phyloP scores from a whole-genome alignment of 2,888 invertebrate genomes.

The Drosophila acutilabella region DNA sequence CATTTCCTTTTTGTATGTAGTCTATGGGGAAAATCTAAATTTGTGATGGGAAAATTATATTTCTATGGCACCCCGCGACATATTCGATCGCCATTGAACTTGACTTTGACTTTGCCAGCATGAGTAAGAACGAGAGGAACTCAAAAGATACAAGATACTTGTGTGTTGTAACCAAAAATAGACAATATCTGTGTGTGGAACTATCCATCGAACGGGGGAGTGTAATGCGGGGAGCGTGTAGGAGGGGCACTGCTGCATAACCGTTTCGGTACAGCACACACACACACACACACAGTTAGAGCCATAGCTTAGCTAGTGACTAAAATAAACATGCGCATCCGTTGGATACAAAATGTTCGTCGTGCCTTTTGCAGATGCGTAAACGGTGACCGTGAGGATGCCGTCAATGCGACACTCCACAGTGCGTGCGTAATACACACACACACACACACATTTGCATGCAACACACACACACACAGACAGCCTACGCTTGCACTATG shows the following conservation, averaged over 20 bases:
- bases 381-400: constrained; percentile 72
- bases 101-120: constrained; percentile 66
- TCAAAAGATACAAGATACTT: constrained; percentile 17
- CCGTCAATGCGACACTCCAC: constrained; percentile 54
- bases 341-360: constrained; percentile 60
- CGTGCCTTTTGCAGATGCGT: constrained; percentile 45
- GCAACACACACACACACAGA: constrained; percentile 2
- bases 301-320: constrained; percentile 43
- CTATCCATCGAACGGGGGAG: constrained; percentile 22
- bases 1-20: constrained; percentile 27
- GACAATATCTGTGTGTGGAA: constrained; percentile 54
- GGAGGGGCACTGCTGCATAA: constrained; percentile 31
- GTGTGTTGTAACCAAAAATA: constrained; percentile 50
- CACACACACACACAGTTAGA: constrained; percentile 7
- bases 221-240: neutral
- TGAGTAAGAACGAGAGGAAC: constrained; percentile 1
- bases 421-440: constrained; percentile 31
- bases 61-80: constrained; percentile 7
- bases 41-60: constrained; percentile 17
- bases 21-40: constrained; percentile 24
- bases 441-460: neutral
- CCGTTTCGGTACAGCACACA: constrained; percentile 41
- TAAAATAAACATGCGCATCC: constrained; percentile 80
- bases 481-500: constrained; percentile 8
- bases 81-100: constrained; percentile 67